Conservation (phyloP, 2,113 vertebrate species). For the Tragelaphus buxtoni region DNA sequence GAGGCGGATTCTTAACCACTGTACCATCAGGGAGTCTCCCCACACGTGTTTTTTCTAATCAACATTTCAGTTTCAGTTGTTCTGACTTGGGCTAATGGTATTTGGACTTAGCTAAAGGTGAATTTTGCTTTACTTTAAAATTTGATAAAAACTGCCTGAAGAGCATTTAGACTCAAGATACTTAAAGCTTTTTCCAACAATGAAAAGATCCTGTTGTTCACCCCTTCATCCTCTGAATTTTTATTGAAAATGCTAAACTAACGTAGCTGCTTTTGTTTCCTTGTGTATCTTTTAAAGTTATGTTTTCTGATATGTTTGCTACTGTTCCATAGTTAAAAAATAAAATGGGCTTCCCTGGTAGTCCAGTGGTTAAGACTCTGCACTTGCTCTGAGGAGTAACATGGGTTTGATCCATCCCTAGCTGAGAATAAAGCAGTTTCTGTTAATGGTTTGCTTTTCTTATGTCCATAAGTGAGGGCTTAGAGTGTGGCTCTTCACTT, state of each 20-base stretch:
- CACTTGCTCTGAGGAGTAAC: background rate
- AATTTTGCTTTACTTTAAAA: conserved; percentile 36
- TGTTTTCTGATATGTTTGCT: background rate
- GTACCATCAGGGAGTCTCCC: background rate
- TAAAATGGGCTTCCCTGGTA: background rate
- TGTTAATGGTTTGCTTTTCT: background rate
- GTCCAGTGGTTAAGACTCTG: background rate
- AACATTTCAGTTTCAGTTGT: background rate
- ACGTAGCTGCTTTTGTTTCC: background rate
- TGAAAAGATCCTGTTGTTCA: background rate
- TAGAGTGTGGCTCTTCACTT: background rate
- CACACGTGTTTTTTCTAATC: background rate
- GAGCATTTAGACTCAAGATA: background rate
- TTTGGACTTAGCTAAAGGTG: background rate
- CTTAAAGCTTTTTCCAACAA: background rate
- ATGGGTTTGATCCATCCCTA: background rate
- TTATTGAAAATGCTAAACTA: background rate
- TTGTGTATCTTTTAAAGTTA: background rate
- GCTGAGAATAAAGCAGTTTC: background rate
- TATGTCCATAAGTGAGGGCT: background rate
- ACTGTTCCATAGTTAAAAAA: background rate
- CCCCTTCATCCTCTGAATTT: background rate
- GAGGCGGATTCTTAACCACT: background rate
- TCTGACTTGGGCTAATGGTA: background rate
- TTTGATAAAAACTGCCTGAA: background rate